Evolutionary conservation across 2,113 vertebrate species (phyloP).

Genomic region (Laterallus jamaicensis): DNA sequence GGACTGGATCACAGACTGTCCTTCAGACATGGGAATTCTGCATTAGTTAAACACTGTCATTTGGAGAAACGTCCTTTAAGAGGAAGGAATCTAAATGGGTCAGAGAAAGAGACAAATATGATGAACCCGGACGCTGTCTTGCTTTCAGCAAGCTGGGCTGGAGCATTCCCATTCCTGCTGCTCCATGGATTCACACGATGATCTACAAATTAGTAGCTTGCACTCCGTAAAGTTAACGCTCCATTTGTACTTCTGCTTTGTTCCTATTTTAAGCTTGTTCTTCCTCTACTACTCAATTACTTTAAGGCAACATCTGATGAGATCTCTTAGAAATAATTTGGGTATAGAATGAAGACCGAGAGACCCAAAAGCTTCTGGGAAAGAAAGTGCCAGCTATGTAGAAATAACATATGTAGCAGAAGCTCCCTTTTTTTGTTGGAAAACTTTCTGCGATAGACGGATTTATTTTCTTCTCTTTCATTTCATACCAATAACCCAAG

Average conservation of each 20-base stretch:
- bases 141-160: background rate
- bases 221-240: background rate
- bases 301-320: background rate
- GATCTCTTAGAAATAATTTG: background rate
- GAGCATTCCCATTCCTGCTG: background rate
- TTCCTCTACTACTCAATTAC: background rate
- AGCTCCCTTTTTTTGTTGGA: background rate
- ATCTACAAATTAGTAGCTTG: background rate
- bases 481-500: background rate
- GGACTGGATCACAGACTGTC: slow-evolving; percentile 73
- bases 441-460: background rate
- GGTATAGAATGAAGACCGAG: background rate
- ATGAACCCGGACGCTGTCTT: background rate
- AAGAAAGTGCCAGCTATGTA: background rate
- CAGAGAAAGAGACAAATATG: background rate
- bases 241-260: background rate
- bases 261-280: background rate
- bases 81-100: slow-evolving; percentile 25
- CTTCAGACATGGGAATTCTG: slow-evolving; percentile 71
- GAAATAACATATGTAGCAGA: background rate
- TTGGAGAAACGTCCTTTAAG: slow-evolving; percentile 50
- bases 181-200: background rate
- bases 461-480: background rate
- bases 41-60: slow-evolving; percentile 55
- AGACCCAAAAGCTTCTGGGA: background rate